Percentiles rank a stretch among this genome's conserved stretches.
These are phyloP conservation scores for Albula glossodonta DNA, from an alignment of 2,113 vertebrate genomes.

Conservation along the genomic window DNA sequence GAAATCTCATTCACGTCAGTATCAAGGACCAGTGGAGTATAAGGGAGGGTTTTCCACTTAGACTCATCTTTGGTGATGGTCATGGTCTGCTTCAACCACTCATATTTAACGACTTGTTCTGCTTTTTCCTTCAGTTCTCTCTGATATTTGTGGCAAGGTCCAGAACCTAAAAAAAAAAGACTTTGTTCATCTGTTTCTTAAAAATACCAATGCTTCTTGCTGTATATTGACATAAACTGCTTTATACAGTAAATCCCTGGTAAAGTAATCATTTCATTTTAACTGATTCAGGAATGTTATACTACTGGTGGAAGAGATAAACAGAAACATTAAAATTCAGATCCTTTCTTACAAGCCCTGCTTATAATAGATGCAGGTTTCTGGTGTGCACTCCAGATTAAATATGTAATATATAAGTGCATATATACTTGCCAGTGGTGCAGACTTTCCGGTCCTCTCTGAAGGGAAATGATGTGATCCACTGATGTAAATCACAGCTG, in stretches of 20 bases:
- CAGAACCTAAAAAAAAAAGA: constrained; percentile 33
- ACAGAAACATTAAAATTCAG: too few relatives aligned
- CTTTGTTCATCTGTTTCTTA: neutral
- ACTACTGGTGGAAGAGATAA: too few relatives aligned
- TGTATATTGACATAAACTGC: too few relatives aligned
- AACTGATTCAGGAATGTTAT: too few relatives aligned
- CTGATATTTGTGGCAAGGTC: constrained; percentile 35
- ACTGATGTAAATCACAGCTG: neutral
- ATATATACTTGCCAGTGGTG: neutral
- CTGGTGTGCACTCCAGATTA: neutral
- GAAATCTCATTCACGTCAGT: neutral
- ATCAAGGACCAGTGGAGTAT: constrained; percentile 34
- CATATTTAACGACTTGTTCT: neutral
- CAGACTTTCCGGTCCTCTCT: neutral
- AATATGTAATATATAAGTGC: neutral
- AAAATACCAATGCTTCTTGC: neutral
- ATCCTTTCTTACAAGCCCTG: neutral
- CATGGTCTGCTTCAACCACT: neutral
- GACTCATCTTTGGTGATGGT: neutral
- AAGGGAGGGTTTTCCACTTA: neutral
- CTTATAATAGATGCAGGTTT: neutral
- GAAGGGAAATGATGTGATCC: neutral
- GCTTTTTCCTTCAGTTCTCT: constrained; percentile 28
- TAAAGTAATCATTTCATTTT: too few relatives aligned
- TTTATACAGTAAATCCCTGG: too few relatives aligned